Percentiles rank a stretch among this genome's conserved stretches.
Evolutionary conservation across 2,113 vertebrate genomes (phyloP).

Genomic region (Spheniscus mendiculus): DNA sequence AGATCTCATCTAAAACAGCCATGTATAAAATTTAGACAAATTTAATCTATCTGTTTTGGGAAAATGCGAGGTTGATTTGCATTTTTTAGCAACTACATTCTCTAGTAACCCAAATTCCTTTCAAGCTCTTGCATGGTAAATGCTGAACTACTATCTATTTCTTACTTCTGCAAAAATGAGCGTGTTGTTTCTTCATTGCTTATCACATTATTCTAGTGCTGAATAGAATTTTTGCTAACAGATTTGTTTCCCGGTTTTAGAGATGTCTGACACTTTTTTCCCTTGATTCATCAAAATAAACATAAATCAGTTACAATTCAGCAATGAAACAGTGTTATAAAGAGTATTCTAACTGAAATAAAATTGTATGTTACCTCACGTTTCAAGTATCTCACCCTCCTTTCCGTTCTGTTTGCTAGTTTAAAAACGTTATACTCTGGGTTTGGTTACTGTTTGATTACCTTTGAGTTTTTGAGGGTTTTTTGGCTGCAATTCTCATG

Average conservation of each 20-base stretch:
- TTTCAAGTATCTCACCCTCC: neutral
- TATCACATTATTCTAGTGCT: neutral
- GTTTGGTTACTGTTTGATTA: neutral
- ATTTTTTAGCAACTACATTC: neutral
- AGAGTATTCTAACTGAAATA: neutral
- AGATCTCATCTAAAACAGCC: neutral
- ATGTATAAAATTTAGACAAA: neutral
- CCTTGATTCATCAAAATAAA: neutral
- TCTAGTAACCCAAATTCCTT: neutral
- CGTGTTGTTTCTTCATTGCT: neutral
- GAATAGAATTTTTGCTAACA: neutral
- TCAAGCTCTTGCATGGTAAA: neutral
- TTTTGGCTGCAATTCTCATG: neutral
- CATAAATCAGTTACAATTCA: neutral
- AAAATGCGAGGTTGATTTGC: neutral
- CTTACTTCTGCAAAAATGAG: neutral
- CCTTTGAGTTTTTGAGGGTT: accelerated
- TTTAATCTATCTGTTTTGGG: neutral
- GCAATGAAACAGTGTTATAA: neutral
- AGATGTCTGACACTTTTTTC: neutral
- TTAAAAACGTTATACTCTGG: neutral
- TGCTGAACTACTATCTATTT: neutral
- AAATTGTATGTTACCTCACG: neutral
- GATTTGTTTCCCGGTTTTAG: neutral
- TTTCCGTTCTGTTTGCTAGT: neutral